These are phyloP conservation scores for Neelides folsomi DNA, from an alignment of 2,888 invertebrate species.

Conservation along the genomic window DNA sequence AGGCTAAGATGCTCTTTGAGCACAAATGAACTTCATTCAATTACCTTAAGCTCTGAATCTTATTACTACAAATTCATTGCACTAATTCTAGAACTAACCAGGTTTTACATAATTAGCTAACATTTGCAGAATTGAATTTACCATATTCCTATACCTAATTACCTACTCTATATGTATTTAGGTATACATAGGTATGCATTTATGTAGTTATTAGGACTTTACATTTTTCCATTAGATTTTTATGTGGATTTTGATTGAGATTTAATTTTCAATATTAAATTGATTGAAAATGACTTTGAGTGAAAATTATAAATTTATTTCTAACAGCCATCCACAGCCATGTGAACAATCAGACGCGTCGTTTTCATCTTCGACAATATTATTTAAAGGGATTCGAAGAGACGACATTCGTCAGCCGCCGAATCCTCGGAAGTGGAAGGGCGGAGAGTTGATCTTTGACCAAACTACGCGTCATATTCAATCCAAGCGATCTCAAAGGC, in stretches of 20 bases:
- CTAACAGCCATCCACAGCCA: slow-evolving; percentile 21
- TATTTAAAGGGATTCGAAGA: slow-evolving; percentile 14
- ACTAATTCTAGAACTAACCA: too few relatives aligned
- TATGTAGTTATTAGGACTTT: too few relatives aligned
- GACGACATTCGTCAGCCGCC: slow-evolving; percentile 5
- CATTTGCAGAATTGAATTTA: too few relatives aligned
- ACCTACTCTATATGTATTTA: too few relatives aligned
- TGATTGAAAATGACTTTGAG: not conserved
- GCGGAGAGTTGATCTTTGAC: slow-evolving; percentile 11
- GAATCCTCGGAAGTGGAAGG: slow-evolving; percentile 2
- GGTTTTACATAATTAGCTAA: too few relatives aligned
- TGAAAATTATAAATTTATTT: slow-evolving; percentile 9
- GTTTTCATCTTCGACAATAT: slow-evolving; percentile 14
- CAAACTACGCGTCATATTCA: slow-evolving; percentile 22
- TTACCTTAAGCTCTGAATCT: too few relatives aligned
- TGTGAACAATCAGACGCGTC: slow-evolving; percentile 18
- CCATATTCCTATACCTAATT: too few relatives aligned
- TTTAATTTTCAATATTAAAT: not conserved
- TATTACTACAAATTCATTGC: too few relatives aligned
- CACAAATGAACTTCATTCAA: too few relatives aligned
- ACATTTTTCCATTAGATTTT: not conserved
- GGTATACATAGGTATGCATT: too few relatives aligned
- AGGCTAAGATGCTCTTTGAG: too few relatives aligned
- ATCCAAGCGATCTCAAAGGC: slow-evolving; percentile 16
- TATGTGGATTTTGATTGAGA: not conserved